A percentile compares a stretch with the other conserved stretches of the same genome.
These are phyloP conservation scores for Cliona cf. orientalis DNA, from an alignment of 37 sponge, comb jelly and placozoan genomes.

Conservation along the genomic window DNA sequence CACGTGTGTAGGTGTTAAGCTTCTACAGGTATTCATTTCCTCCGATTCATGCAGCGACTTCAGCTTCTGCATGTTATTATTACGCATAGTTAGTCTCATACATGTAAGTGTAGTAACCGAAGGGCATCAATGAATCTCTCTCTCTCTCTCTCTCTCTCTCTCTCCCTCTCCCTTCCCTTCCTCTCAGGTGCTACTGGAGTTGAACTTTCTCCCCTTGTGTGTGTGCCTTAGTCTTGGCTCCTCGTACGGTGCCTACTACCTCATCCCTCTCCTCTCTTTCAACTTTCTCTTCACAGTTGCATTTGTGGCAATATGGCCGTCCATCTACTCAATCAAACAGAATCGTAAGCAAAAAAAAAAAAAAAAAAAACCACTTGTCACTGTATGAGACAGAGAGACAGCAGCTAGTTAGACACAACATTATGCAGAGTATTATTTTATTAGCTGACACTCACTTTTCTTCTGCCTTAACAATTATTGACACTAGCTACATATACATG, in stretches of 20 bases:
- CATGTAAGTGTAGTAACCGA: not conserved
- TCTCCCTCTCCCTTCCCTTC: not conserved
- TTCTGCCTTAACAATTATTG: no score
- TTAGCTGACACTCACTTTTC: no score
- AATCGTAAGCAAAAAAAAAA: not conserved
- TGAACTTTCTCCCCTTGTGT: conserved; percentile 32
- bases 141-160: not conserved
- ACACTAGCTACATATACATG: no score
- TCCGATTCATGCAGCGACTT: no score
- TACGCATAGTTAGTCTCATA: not conserved
- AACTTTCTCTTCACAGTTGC: conserved; percentile 1
- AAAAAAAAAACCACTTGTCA: not conserved
- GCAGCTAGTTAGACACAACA: no score
- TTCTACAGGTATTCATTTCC: no score
- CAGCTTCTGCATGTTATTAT: not conserved
- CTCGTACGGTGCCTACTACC: conserved; percentile 27
- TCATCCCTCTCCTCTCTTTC: conserved; percentile 17
- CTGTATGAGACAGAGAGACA: not conserved
- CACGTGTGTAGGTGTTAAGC: no score
- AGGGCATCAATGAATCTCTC: no score
- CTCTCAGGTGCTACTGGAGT: conserved; percentile 8
- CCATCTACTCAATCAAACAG: not conserved
- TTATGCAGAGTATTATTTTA: no score
- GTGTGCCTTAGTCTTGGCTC: conserved; percentile 22
- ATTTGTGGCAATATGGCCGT: conserved; percentile 26